Base-by-base conservation (phyloP, 2,888 invertebrate species). In the Psylliodes chrysocephalus region DNA sequence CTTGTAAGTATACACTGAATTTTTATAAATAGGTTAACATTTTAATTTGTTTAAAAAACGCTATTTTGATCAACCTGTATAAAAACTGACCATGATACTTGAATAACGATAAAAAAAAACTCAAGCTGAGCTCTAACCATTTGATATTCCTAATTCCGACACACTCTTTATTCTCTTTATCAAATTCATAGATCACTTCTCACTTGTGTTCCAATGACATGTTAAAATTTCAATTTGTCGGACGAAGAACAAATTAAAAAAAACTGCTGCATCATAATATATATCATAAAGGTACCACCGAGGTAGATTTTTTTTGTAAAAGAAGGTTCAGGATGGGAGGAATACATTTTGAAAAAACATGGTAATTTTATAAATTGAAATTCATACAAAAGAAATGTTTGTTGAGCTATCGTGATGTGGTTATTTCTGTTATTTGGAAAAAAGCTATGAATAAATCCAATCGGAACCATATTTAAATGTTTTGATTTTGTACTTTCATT, bases 211-310 rank as follows among this genome's bases (percentile, higher is more conserved):
- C 12, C 38, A 28, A 47, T 47, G 47, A 47, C 12, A 25, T 12
- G 47, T 47, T 22, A 25, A 47, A 47, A 47, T 47, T 47, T 47
- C 25, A 47, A 47, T 47, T 47, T 47, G 47, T 47, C 17, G 17
- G 44, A 14, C 12, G 22, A 47, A 19, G 22, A 47, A 22, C 7
- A 28, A 17, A 47, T 47, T 28, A 17, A 47, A 28, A 47, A 47
- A 47, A 47, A n/a, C 1, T 17, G 47, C 47, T 10, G n/a, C 2
- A 6, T 46, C 46, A 46, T 22, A n/a, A 8, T 18, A 5, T 5
- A 15, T 18, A 8, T 10, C 18, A 46, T 12, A n/a, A 25, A 22
- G 7, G 47, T 22, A 22, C 25, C 25, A 28, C 8, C n/a, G 25
- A 47, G 47, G 47, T 25, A 12, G 47, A 15, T 47, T 47, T 14